A percentile compares a stretch with the other conserved stretches of the same genome.
These are phyloP conservation scores for Heteronetta atricapilla DNA, from an alignment of 2,113 vertebrate genomes.

Conservation along the genomic window DNA sequence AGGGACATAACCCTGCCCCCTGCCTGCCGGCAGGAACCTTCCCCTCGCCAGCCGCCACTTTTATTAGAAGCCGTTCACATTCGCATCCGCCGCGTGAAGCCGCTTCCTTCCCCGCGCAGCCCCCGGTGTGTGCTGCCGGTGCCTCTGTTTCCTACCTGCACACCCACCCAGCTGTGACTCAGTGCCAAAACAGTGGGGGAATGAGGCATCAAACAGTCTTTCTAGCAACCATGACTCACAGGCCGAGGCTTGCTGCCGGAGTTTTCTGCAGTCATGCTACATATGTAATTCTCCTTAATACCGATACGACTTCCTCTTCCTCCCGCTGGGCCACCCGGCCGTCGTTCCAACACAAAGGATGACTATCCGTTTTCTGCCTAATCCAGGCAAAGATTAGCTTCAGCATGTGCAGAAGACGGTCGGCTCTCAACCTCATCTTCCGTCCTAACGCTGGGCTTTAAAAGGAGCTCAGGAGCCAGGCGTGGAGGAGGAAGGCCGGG, in stretches of 20 bases:
- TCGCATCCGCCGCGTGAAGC: not conserved
- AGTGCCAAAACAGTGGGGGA: conserved; percentile 37
- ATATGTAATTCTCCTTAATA: not conserved
- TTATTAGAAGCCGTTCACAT: not conserved
- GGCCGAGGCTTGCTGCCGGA: conserved; percentile 9
- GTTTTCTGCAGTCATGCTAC: not conserved
- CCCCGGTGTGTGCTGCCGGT: not conserved
- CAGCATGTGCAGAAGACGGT: not conserved
- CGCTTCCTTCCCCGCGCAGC: not conserved
- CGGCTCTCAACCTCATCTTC: not conserved
- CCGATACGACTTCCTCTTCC: not conserved
- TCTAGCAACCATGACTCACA: conserved; percentile 57
- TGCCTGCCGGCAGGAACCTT: not conserved
- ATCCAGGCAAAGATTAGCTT: not conserved
- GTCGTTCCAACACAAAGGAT: not conserved
- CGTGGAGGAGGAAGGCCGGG: accelerated
- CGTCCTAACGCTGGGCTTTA: not conserved
- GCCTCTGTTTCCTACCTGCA: conserved; percentile 27
- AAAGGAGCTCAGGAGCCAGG: not conserved
- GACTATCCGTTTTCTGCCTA: not conserved
- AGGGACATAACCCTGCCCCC: not conserved
- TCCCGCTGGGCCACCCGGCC: not conserved
- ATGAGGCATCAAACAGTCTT: conserved; percentile 21
- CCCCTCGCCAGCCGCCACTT: not conserved
- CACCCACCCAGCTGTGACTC: conserved; percentile 63